phyloP scores from a whole-genome alignment of 2,113 vertebrate genomes.

The Ctenomys sociabilis region DNA sequence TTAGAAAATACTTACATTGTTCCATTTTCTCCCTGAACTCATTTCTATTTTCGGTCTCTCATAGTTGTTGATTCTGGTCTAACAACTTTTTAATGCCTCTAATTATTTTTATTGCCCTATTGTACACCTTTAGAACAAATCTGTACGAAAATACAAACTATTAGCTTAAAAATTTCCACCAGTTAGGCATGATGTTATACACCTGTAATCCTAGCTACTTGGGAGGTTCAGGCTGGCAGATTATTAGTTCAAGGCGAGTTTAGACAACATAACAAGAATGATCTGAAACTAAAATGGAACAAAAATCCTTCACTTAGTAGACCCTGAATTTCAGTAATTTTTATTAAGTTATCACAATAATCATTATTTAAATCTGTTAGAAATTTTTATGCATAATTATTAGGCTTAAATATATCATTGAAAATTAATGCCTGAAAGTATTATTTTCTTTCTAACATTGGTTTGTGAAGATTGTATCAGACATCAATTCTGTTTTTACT shows the following conservation, averaged over 20 bases:
- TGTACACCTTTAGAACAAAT: background rate
- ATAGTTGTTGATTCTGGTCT: conserved; percentile 16
- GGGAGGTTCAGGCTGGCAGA: background rate
- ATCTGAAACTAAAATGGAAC: background rate
- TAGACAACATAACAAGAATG: background rate
- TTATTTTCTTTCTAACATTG: background rate
- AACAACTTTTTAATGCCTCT: conserved; percentile 19
- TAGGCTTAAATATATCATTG: background rate
- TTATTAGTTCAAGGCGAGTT: background rate
- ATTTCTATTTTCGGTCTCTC: conserved; percentile 22
- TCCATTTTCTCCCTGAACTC: conserved; percentile 6
- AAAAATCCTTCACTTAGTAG: background rate
- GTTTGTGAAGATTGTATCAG: background rate
- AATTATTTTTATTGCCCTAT: background rate
- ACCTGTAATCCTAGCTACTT: background rate
- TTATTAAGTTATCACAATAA: background rate
- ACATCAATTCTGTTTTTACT: background rate
- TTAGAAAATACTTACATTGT: background rate
- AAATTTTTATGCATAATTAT: background rate
- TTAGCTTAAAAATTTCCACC: background rate
- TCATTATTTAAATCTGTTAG: conserved; percentile 1
- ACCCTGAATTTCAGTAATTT: background rate
- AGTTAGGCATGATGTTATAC: background rate
- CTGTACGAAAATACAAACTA: background rate
- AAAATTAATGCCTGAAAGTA: background rate